Evolutionary conservation across 2,888 invertebrate species (phyloP).

Genomic region (Cheilosia grossa): DNA sequence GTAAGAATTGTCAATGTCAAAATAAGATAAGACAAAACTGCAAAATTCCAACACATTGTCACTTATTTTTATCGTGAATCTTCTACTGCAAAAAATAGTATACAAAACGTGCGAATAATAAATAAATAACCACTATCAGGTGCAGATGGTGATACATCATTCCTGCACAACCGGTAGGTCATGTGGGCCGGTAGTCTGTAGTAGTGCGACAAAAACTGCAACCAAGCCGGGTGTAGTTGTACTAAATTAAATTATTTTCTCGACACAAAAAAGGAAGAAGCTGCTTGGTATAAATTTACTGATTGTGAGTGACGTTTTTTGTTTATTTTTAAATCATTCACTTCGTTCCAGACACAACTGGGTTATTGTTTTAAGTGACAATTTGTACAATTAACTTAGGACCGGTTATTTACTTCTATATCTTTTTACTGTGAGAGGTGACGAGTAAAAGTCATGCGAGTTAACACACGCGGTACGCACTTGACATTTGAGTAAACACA

Average conservation of each 20-base stretch:
- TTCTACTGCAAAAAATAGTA: background rate
- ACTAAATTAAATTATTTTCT: slow-evolving; percentile 7
- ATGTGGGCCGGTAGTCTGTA: background rate
- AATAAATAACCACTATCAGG: background rate
- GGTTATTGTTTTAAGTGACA: slow-evolving; percentile 22
- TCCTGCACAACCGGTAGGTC: background rate
- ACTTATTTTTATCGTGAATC: background rate
- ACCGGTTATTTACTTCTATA: background rate
- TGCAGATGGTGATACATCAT: slow-evolving; percentile 19
- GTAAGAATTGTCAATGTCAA: slow-evolving; percentile 1
- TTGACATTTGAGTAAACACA: background rate
- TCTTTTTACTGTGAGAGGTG: slow-evolving; percentile 2
- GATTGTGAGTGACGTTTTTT: slow-evolving; percentile 10
- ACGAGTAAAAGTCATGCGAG: background rate
- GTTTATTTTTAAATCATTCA: slow-evolving; percentile 17
- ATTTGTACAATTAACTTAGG: slow-evolving; percentile 20
- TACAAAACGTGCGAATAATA: slow-evolving; percentile 6
- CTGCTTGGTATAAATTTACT: slow-evolving; percentile 2
- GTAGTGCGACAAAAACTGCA: background rate
- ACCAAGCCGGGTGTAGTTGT: background rate
- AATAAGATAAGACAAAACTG: slow-evolving; percentile 12
- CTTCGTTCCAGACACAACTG: background rate
- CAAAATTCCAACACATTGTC: background rate
- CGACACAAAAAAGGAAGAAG: slow-evolving; percentile 4
- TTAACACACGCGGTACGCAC: background rate